These are phyloP conservation scores for Crax fasciolata DNA, from an alignment of 2,797 vertebrate species.

Conservation along the genomic window DNA sequence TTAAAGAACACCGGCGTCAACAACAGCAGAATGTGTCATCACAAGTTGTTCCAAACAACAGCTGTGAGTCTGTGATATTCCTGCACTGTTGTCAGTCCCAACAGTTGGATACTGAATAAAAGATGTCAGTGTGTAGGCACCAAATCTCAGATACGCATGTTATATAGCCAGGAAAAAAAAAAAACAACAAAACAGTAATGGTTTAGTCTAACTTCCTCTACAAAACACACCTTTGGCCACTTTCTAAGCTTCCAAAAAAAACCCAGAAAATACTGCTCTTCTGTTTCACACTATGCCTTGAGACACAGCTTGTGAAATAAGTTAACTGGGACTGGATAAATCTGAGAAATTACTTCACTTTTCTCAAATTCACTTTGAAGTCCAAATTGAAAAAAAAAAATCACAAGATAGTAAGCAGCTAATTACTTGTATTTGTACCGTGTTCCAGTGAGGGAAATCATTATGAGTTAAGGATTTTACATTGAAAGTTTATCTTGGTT, in stretches of 20 bases:
- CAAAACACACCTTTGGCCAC: background rate
- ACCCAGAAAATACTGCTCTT: background rate
- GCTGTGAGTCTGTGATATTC: background rate
- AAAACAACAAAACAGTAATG: background rate
- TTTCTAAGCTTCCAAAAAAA: background rate
- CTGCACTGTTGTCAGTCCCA: background rate
- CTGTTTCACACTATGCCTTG: background rate
- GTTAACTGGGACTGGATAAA: background rate
- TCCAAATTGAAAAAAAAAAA: background rate
- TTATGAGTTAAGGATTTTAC: background rate
- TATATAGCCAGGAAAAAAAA: background rate
- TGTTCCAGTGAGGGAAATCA: background rate
- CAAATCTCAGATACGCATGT: background rate
- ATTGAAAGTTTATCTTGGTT: background rate
- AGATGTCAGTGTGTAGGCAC: background rate
- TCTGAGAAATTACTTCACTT: background rate
- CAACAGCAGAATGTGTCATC: background rate
- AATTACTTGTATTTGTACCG: background rate
- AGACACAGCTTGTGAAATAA: background rate
- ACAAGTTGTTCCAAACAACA: background rate
- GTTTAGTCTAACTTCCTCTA: background rate
- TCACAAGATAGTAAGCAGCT: background rate
- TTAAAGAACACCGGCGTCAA: background rate
- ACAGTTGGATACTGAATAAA: background rate
- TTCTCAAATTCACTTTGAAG: background rate